These are phyloP conservation scores for Promerops cafer DNA, from an alignment of 2,113 vertebrate genomes.

Conservation along the genomic window DNA sequence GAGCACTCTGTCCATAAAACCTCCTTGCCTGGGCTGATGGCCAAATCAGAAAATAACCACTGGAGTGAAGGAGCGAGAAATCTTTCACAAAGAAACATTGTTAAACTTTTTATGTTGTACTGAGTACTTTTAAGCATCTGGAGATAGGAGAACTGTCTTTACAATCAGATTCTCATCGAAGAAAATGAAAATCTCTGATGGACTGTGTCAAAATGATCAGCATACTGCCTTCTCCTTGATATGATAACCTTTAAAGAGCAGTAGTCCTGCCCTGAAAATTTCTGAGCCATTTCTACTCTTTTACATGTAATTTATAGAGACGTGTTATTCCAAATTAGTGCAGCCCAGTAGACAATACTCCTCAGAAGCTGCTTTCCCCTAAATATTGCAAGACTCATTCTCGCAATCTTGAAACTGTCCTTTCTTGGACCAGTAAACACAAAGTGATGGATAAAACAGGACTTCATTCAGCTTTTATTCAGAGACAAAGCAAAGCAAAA, in stretches of 20 bases:
- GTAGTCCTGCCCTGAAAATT: not conserved
- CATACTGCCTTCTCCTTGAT: not conserved
- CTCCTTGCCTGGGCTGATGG: not conserved
- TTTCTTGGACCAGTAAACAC: not conserved
- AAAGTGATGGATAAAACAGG: not conserved
- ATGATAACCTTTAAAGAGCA: not conserved
- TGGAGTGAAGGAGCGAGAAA: not conserved
- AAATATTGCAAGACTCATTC: not conserved
- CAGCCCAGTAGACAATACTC: not conserved
- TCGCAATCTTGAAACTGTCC: not conserved
- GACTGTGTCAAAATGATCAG: not conserved
- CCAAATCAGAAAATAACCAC: not conserved
- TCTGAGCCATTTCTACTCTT: not conserved
- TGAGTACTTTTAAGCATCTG: not conserved
- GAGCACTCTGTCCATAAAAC: not conserved
- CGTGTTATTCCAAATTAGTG: not conserved
- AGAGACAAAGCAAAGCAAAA: not conserved
- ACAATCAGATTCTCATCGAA: not conserved
- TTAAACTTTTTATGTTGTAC: not conserved
- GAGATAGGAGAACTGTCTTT: not conserved
- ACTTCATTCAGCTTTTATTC: not conserved
- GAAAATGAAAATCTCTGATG: not conserved
- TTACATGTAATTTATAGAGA: not conserved
- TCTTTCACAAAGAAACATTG: not conserved
- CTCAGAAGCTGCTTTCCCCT: not conserved